These are phyloP conservation scores for Pogonophryne albipinna DNA, from an alignment of 2,797 vertebrate genomes.

Conservation along the genomic window DNA sequence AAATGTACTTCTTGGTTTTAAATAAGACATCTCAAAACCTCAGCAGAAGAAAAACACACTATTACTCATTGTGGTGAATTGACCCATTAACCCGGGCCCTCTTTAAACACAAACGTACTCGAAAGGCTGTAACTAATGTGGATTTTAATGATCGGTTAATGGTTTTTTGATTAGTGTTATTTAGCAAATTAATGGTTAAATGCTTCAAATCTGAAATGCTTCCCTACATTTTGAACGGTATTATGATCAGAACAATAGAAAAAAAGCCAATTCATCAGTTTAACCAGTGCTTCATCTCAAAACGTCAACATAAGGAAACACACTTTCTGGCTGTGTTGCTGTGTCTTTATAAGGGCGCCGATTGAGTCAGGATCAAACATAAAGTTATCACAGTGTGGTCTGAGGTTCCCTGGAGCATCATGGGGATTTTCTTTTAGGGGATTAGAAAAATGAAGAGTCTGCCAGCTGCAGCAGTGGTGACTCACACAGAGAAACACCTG, in stretches of 20 bases:
- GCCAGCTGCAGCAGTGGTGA: constrained; percentile 49
- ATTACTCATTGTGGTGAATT: not conserved
- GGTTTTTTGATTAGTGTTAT: too few species aligned
- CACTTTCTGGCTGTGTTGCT: too few species aligned
- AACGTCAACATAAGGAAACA: too few species aligned
- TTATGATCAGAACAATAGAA: too few species aligned
- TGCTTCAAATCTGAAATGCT: not conserved
- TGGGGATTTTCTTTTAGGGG: constrained; percentile 26
- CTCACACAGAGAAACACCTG: constrained; percentile 40
- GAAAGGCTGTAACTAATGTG: too few species aligned
- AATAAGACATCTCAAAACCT: too few species aligned
- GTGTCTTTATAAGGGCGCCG: too few species aligned
- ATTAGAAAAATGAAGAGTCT: constrained; percentile 18
- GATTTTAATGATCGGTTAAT: too few species aligned
- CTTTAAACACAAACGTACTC: not conserved
- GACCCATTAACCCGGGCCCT: not conserved
- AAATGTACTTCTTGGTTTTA: not conserved
- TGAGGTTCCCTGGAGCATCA: not conserved
- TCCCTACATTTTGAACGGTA: too few species aligned
- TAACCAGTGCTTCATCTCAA: too few species aligned
- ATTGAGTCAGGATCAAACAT: too few species aligned
- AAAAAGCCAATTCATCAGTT: too few species aligned
- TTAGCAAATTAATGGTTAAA: not conserved
- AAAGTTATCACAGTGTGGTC: not conserved
- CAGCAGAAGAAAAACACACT: not conserved